Evolutionary conservation across 2,888 invertebrate species (phyloP).

Genomic region (Mythimna albipuncta): DNA sequence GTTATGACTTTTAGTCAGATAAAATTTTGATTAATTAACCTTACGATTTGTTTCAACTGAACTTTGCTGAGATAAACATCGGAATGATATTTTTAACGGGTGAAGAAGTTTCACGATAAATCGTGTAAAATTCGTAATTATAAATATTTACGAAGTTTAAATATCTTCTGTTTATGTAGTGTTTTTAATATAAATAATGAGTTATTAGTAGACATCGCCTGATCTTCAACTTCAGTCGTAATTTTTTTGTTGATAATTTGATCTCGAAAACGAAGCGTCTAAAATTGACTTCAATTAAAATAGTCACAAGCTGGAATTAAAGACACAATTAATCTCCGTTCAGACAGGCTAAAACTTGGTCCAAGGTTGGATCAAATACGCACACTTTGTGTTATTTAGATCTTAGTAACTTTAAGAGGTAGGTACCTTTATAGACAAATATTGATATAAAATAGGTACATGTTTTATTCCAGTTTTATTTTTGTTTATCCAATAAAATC

Average conservation of each 20-base stretch:
- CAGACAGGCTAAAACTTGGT: not conserved
- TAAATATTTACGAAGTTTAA: conserved; percentile 17
- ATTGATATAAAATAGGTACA: no score
- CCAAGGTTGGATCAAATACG: not conserved
- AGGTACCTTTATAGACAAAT: no score
- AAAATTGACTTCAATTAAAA: conserved; percentile 1
- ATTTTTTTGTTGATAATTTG: not conserved
- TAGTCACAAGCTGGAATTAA: conserved; percentile 8
- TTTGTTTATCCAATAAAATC: no score
- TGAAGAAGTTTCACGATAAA: conserved; percentile 17
- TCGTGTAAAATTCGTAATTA: conserved; percentile 1
- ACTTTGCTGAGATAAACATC: conserved; percentile 28
- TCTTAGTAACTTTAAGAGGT: no score
- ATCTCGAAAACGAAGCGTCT: not conserved
- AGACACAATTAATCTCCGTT: conserved; percentile 12
- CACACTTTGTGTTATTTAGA: not conserved
- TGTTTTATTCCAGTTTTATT: no score
- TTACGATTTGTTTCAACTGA: conserved; percentile 38
- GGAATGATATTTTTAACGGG: conserved; percentile 25
- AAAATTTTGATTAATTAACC: conserved; percentile 33
- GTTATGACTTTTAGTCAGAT: conserved; percentile 33
- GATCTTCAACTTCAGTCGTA: not conserved
- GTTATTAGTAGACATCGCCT: not conserved
- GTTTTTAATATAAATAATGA: conserved; percentile 7
- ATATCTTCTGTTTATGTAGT: conserved; percentile 17